Conservation (phyloP, 2,888 invertebrate species). For the Spodoptera exigua region DNA sequence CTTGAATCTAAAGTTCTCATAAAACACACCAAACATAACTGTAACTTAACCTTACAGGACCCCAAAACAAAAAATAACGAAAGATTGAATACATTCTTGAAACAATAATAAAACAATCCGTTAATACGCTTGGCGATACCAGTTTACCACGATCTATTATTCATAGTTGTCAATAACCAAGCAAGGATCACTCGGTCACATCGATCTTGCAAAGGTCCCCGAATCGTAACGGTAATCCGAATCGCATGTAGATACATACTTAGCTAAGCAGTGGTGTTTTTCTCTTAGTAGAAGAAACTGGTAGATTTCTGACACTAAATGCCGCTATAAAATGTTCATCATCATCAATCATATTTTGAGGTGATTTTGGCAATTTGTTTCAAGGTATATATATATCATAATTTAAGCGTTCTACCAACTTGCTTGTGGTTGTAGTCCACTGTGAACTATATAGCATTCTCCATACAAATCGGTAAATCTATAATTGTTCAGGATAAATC, state of each 20-base stretch:
- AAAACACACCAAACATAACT: neutral
- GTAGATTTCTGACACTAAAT: no score
- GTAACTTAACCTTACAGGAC: conserved; percentile 2
- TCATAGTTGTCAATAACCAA: conserved; percentile 53
- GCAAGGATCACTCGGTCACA: conserved; percentile 58
- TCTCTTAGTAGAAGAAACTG: conserved; percentile 10
- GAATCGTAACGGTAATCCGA: conserved; percentile 53
- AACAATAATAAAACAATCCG: conserved; percentile 21
- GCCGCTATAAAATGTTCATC: no score
- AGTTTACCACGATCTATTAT: conserved; percentile 51
- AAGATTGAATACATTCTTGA: conserved; percentile 27
- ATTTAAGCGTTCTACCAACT: no score
- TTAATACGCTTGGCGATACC: conserved; percentile 36
- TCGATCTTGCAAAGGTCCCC: conserved; percentile 52
- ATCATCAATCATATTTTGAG: no score
- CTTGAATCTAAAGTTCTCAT: no score
- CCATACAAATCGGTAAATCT: no score
- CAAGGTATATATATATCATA: no score
- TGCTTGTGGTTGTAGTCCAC: no score
- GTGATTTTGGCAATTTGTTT: no score
- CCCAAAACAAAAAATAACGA: conserved; percentile 1
- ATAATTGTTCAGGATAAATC: no score
- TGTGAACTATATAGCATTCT: no score
- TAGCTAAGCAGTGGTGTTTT: conserved; percentile 29
- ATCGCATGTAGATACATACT: conserved; percentile 38